These are phyloP conservation scores for Mus musculus DNA, from an alignment of 2,113 vertebrate genomes.

Conservation along the genomic window DNA sequence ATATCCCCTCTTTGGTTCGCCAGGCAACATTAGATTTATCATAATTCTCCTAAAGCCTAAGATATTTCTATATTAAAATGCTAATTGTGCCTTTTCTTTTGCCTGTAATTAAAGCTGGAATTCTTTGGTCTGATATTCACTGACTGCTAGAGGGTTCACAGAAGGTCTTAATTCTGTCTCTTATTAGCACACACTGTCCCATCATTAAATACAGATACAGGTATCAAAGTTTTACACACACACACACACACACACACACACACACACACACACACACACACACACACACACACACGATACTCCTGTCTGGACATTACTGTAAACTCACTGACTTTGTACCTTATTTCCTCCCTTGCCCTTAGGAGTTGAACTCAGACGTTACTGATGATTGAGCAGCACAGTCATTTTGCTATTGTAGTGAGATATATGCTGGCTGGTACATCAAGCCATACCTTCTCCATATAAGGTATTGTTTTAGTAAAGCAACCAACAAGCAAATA, in stretches of 20 bases:
- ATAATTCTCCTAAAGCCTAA: slow-evolving; percentile 80
- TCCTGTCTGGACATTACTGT: background rate
- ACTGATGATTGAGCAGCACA: slow-evolving; percentile 29
- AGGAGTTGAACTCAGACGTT: slow-evolving; percentile 37
- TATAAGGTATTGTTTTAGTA: background rate
- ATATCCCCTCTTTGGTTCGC: slow-evolving; percentile 76
- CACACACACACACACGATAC: background rate
- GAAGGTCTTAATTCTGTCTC: slow-evolving; percentile 72
- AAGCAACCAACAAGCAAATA: background rate
- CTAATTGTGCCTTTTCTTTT: slow-evolving; percentile 81
- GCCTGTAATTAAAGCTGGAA: slow-evolving; percentile 81
- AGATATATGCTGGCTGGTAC: background rate
- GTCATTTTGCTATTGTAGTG: background rate
- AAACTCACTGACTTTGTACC: slow-evolving; percentile 7
- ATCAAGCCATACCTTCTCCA: background rate
- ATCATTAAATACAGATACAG: slow-evolving; percentile 64
- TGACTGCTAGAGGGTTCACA: slow-evolving; percentile 65
- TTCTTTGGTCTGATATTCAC: slow-evolving; percentile 69
- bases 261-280: background rate
- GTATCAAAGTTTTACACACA: slow-evolving; percentile 60
- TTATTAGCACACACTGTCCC: slow-evolving; percentile 54
- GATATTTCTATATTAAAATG: slow-evolving; percentile 84
- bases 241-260: background rate
- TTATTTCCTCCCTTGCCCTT: slow-evolving; percentile 24
- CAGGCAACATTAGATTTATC: slow-evolving; percentile 83